Evolutionary conservation across 1,140 invertebrate genomes (phyloP), one percentile per base, ranked within the genome.

Genomic region (Mizuhopecten yessoensis): DNA sequence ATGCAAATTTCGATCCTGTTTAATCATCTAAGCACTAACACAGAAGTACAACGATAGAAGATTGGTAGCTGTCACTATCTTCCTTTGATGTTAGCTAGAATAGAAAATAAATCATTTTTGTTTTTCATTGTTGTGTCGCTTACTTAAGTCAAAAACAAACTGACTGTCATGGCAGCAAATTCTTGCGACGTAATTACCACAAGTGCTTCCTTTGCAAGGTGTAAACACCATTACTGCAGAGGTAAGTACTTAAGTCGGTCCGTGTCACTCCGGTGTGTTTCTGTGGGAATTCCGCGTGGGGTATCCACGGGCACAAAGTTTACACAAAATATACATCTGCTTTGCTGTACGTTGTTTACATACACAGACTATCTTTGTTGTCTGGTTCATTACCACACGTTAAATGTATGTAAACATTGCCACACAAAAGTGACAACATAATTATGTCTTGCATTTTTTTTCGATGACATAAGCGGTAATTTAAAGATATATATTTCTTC

Each of bases 401-500:
- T 29, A 75, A 15, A 45, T 45, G 42, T 29, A 9, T 75, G 57
- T 75, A 75, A 75, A 29, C n/a, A 75, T 75, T 29, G 11, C 57
- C 57, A n/a, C 57, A 75, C 57, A 75, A 75, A n/a, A 75, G 1
- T 75, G 57, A 75, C 57, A 75, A 75, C n/a, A 29, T 75, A 29
- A 75, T 75, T 75, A 75, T 49, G 45, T 75, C 57, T 29, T 75
- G 3, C 29, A 45, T 45, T 45, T 45, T 39, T 57, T 75, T 75
- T 75, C 57, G 2, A 75, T 75, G 57, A 75, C 57, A 75, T 75
- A 75, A 75, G 57, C 57, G 57, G 23, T 29, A 29, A 75, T 75
- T 75, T 75, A n/a, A 75, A 75, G 57, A 75, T 29, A 5, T 75
- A 75, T 75, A 75, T 75, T 29, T 75, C n/a, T 75, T n/a, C n/a